A percentile compares a stretch with the other conserved stretches of the same genome.
phyloP scores from a whole-genome alignment of 2,797 vertebrate genomes.

The Megalops cyprinoides region DNA sequence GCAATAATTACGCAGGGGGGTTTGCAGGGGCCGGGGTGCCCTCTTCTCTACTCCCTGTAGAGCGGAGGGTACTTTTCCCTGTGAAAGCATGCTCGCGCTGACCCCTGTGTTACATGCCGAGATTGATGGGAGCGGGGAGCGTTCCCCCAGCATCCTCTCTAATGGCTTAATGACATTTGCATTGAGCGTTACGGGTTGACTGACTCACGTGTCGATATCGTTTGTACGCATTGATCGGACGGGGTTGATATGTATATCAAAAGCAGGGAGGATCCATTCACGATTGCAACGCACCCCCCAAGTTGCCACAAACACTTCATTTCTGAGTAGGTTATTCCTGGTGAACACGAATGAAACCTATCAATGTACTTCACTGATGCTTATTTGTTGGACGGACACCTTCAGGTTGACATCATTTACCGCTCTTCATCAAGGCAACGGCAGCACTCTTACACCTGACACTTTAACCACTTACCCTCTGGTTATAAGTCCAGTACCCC shows the following conservation, averaged over 20 bases:
- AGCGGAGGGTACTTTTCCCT: conserved; percentile 7
- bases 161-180: conserved; percentile 39
- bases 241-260: not conserved
- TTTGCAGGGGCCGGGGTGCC: conserved; percentile 5
- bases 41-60: not conserved
- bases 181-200: conserved; percentile 13
- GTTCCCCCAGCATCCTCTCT: conserved; percentile 33
- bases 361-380: not conserved
- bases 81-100: too few relatives aligned
- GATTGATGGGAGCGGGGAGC: conserved; percentile 42
- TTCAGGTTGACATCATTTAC: not conserved
- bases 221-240: not conserved
- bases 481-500: not conserved
- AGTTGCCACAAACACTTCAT: not conserved
- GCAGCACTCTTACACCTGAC: not conserved
- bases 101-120: too few relatives aligned
- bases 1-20: conserved; percentile 18
- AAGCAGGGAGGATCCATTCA: not conserved
- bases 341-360: not conserved
- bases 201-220: not conserved
- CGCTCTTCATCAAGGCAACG: not conserved
- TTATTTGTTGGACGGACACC: not conserved
- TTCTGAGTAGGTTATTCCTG: not conserved
- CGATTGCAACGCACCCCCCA: not conserved
- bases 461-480: not conserved